A percentile compares a stretch with the other conserved stretches of the same genome.
Conservation (phyloP, 2,797 vertebrate species). For the Danio choprae region DNA sequence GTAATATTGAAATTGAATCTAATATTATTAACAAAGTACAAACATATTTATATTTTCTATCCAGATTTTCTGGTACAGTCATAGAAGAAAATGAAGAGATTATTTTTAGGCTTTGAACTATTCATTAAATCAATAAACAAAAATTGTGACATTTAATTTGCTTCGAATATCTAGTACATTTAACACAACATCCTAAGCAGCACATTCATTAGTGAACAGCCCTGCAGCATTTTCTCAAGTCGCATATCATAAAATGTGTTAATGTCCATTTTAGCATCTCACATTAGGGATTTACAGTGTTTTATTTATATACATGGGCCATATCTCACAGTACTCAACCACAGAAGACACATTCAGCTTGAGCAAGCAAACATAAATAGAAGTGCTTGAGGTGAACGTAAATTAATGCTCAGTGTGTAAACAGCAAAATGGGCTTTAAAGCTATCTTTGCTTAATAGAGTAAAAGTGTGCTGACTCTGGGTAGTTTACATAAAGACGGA, state of each 20-base stretch:
- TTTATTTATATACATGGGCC: not conserved
- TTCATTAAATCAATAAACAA: not conserved
- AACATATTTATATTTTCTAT: not conserved
- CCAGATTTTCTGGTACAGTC: not conserved
- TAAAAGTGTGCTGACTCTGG: conserved; percentile 35
- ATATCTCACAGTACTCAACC: conserved; percentile 4
- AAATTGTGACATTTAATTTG: not conserved
- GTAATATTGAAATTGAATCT: not conserved
- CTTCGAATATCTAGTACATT: conserved; percentile 4
- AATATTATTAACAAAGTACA: not conserved
- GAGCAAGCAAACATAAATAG: conserved; percentile 19
- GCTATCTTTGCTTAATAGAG: conserved; percentile 44
- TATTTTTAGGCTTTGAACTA: not conserved
- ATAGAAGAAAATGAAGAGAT: not conserved
- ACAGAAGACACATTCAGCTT: not conserved
- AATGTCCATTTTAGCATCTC: conserved; percentile 2
- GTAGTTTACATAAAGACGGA: conserved; percentile 31
- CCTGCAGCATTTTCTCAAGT: not conserved
- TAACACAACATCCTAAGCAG: not conserved
- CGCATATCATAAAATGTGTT: not conserved
- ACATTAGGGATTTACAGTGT: not conserved
- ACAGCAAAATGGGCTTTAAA: conserved; percentile 44
- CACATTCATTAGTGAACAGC: not conserved
- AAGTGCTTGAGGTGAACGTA: conserved; percentile 33
- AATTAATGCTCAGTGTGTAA: conserved; percentile 40